Percentiles rank a stretch among this genome's conserved stretches.
phyloP scores from a whole-genome alignment of 2,797 vertebrate genomes.

The Australoheros facetus region DNA sequence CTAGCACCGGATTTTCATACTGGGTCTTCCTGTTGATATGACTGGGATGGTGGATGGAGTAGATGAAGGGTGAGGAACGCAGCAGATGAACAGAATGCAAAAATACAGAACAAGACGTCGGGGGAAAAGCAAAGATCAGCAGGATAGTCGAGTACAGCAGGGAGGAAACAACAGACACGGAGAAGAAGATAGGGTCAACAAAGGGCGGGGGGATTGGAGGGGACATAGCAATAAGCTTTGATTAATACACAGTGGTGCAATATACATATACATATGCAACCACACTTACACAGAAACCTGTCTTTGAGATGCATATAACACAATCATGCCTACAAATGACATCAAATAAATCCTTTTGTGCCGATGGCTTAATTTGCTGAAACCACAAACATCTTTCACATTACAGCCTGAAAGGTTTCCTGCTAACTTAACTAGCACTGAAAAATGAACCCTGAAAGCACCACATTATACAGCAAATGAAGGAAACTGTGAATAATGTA shows the following conservation, averaged over 20 bases:
- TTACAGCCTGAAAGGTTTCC: conserved; percentile 9
- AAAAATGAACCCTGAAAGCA: conserved; percentile 41
- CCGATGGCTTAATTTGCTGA: conserved; percentile 24
- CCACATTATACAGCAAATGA: conserved; percentile 36
- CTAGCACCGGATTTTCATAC: conserved; percentile 96
- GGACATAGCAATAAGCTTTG: conserved; percentile 44
- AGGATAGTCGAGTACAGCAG: conserved; percentile 12
- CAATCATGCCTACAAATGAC: conserved; percentile 20
- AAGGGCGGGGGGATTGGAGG: conserved; percentile 14
- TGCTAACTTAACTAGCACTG: conserved; percentile 9
- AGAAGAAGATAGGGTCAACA: conserved; percentile 26
- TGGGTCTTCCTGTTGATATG: conserved; percentile 99
- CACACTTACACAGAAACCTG: background rate
- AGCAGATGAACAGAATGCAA: background rate
- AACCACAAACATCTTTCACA: conserved; percentile 6
- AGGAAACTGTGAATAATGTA: conserved; percentile 47
- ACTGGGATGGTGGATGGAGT: conserved; percentile 60
- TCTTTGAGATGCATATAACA: conserved; percentile 2
- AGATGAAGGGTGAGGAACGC: conserved; percentile 2
- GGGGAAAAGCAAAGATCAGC: conserved; percentile 28
- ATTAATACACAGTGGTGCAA: conserved; percentile 51
- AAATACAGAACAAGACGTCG: conserved; percentile 27
- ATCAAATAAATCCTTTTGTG: conserved; percentile 19
- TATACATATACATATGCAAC: background rate
- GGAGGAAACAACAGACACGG: background rate